A percentile compares a stretch with the other conserved stretches of the same genome.
phyloP scores from a whole-genome alignment of 2,888 invertebrate genomes.

The Temnothorax ravouxi region DNA sequence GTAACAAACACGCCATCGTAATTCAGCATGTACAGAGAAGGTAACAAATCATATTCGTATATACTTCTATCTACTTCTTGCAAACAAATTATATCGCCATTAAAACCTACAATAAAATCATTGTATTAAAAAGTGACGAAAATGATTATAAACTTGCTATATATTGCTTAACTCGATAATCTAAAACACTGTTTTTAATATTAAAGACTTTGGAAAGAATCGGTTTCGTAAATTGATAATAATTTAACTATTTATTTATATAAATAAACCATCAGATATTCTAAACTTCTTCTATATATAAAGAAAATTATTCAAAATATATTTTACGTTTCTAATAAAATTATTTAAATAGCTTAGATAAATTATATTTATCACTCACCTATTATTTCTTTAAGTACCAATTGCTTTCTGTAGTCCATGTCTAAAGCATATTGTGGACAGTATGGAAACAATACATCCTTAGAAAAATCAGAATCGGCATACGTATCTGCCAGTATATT shows the following conservation, averaged over 20 bases:
- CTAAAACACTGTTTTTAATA: neutral
- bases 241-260: neutral
- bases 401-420: constrained; percentile 95
- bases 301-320: constrained; percentile 10
- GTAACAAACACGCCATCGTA: constrained; percentile 89
- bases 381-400: constrained; percentile 93
- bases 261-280: neutral
- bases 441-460: constrained; percentile 92
- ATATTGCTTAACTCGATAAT: neutral
- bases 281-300: neutral
- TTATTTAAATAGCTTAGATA: constrained; percentile 35
- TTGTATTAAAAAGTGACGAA: neutral
- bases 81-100: constrained; percentile 95
- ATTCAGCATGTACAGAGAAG: constrained; percentile 88
- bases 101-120: constrained; percentile 90
- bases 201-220: neutral
- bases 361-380: constrained; percentile 87
- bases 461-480: constrained; percentile 93
- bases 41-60: constrained; percentile 90
- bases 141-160: constrained; percentile 20
- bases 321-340: constrained; percentile 34
- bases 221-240: neutral
- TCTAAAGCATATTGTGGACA: constrained; percentile 94
- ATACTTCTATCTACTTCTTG: constrained; percentile 97
- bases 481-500: constrained; percentile 97